Evolutionary conservation across 2,797 vertebrate species (phyloP).

Genomic region (Triplophysa yarkandensis): DNA sequence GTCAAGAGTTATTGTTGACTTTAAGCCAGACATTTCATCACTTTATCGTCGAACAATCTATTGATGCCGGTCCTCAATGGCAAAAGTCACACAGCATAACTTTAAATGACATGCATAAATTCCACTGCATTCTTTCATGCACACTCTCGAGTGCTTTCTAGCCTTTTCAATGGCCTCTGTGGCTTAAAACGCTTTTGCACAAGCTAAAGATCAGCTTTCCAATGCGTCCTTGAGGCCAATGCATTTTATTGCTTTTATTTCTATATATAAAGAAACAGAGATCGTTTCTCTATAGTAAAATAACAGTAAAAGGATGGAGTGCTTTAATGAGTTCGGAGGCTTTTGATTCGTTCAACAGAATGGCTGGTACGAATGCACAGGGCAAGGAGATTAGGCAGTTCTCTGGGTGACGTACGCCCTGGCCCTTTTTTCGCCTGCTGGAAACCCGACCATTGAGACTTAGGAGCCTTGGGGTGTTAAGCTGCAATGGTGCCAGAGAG

Average conservation of each 20-base stretch:
- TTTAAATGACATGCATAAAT: constrained; percentile 37
- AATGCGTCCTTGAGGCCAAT: constrained; percentile 65
- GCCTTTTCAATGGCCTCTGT: constrained; percentile 42
- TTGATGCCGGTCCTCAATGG: constrained; percentile 5
- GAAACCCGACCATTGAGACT: constrained; percentile 80
- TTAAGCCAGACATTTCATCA: constrained; percentile 25
- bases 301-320: constrained; percentile 83
- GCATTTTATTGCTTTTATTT: constrained; percentile 54
- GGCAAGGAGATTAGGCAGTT: constrained; percentile 90
- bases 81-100: constrained; percentile 25
- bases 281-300: constrained; percentile 83
- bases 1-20: not conserved
- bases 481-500: constrained; percentile 80
- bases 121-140: constrained; percentile 38
- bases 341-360: constrained; percentile 89
- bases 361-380: constrained; percentile 84
- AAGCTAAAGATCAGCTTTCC: constrained; percentile 56
- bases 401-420: constrained; percentile 80
- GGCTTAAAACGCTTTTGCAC: constrained; percentile 27
- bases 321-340: constrained; percentile 83
- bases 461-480: constrained; percentile 82
- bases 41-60: constrained; percentile 9
- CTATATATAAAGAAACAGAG: constrained; percentile 67
- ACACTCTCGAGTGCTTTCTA: constrained; percentile 43
- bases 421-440: constrained; percentile 74